These are phyloP conservation scores for Lacerta viridis DNA, from an alignment of 2,797 vertebrate genomes.

Conservation along the genomic window DNA sequence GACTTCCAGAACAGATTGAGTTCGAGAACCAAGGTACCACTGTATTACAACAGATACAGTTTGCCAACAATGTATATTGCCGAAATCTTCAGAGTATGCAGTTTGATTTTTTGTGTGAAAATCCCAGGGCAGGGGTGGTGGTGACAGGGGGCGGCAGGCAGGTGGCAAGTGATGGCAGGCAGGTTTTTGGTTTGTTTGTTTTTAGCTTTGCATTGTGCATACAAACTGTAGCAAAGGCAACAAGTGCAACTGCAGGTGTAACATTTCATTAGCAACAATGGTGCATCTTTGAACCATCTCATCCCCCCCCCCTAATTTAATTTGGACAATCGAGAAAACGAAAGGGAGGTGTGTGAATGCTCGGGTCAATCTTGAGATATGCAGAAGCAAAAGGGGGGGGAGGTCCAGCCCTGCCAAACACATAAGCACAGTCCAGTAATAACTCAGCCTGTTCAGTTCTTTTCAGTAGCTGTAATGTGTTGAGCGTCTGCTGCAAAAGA, in stretches of 20 bases:
- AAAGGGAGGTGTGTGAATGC: not conserved
- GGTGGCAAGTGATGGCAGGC: not conserved
- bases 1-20: no score
- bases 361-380: not conserved
- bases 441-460: not conserved
- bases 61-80: not conserved
- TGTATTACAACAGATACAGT: not conserved
- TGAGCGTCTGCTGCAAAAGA: not conserved
- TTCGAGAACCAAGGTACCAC: no score
- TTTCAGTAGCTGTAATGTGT: not conserved
- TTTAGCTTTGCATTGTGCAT: not conserved
- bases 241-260: no score
- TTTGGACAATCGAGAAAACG: not conserved
- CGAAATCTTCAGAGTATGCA: not conserved
- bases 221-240: not conserved
- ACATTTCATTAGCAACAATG: not conserved
- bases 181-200: no score
- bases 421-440: not conserved
- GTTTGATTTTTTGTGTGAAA: not conserved
- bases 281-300: no score
- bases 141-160: not conserved
- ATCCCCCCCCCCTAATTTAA: no score
- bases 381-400: not conserved
- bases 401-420: not conserved
- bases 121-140: not conserved